Percentiles rank a stretch among this genome's conserved stretches.
phyloP scores from a whole-genome alignment of 1,140 invertebrate genomes.

The Drosophila ironensis region DNA sequence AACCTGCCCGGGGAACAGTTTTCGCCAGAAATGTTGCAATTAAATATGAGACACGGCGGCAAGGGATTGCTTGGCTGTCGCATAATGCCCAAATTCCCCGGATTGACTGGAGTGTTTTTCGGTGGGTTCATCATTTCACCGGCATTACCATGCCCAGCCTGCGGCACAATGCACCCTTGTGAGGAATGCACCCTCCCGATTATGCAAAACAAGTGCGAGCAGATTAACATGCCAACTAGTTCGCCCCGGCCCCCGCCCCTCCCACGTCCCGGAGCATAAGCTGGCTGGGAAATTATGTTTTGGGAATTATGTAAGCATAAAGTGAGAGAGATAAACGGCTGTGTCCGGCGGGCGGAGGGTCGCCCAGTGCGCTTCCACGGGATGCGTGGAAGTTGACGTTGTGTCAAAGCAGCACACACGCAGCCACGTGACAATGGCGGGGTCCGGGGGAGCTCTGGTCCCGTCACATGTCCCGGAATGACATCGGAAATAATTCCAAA shows the following conservation, averaged over 20 bases:
- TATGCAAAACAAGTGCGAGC: slow-evolving; percentile 54
- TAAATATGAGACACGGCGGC: no score
- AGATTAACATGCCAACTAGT: slow-evolving; percentile 58
- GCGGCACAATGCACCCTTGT: no score
- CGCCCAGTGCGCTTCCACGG: background rate
- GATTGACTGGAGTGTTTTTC: no score
- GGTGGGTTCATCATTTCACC: no score
- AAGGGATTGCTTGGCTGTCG: no score
- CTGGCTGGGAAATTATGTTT: slow-evolving; percentile 51
- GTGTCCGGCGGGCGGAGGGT: background rate
- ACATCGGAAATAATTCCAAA: slow-evolving; percentile 65
- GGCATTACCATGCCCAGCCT: no score
- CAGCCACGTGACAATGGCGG: background rate
- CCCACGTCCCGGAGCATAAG: no score
- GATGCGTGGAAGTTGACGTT: slow-evolving; percentile 21
- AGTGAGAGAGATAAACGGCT: slow-evolving; percentile 36
- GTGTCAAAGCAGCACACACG: slow-evolving; percentile 3
- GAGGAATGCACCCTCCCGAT: slow-evolving; percentile 2
- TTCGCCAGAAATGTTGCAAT: no score
- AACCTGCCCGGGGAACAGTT: background rate
- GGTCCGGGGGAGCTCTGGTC: background rate
- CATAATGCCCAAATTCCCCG: no score
- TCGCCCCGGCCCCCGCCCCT: background rate
- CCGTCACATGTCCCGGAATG: slow-evolving; percentile 40
- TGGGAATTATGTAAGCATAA: slow-evolving; percentile 41